Conservation (phyloP, 2,888 invertebrate species). For the Drosophila acutilabella region DNA sequence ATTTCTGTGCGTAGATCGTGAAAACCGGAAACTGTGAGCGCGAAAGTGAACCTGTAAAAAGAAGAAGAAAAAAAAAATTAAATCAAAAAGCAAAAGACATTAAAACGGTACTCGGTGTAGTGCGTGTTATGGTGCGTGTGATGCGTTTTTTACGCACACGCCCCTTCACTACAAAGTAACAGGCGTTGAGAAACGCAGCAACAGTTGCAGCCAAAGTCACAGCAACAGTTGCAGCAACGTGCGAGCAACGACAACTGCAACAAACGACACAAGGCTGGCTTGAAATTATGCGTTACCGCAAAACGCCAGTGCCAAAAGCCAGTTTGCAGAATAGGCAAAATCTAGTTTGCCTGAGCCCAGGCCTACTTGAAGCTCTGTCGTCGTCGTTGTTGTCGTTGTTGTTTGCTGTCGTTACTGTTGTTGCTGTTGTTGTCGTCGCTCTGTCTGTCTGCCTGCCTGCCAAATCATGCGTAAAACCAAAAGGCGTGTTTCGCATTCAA, state of each 20-base stretch:
- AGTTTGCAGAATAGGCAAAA: slow-evolving; percentile 78
- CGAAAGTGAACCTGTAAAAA: slow-evolving; percentile 92
- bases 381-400: slow-evolving; percentile 6
- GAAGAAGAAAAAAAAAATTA: slow-evolving; percentile 25
- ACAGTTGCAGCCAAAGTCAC: slow-evolving; percentile 31
- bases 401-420: slow-evolving; percentile 11
- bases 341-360: slow-evolving; percentile 74
- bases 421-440: slow-evolving; percentile 21
- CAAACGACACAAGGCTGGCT: slow-evolving; percentile 62
- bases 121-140: slow-evolving; percentile 42
- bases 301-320: slow-evolving; percentile 69
- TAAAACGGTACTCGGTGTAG: slow-evolving; percentile 40
- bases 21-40: slow-evolving; percentile 98
- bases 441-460: slow-evolving; percentile 37
- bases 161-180: slow-evolving; percentile 79
- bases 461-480: slow-evolving; percentile 75
- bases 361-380: slow-evolving; percentile 49
- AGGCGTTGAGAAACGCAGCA: slow-evolving; percentile 78
- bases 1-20: slow-evolving; percentile 98
- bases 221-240: slow-evolving; percentile 25
- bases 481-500: slow-evolving; percentile 66
- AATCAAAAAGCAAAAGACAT: slow-evolving; percentile 45
- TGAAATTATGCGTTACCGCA: slow-evolving; percentile 75
- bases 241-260: slow-evolving; percentile 31
- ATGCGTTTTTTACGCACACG: slow-evolving; percentile 75